A percentile compares a stretch with the other conserved stretches of the same genome.
These are phyloP conservation scores for Phoxinus dragarum DNA, from an alignment of 2,797 vertebrate species.

Conservation along the genomic window DNA sequence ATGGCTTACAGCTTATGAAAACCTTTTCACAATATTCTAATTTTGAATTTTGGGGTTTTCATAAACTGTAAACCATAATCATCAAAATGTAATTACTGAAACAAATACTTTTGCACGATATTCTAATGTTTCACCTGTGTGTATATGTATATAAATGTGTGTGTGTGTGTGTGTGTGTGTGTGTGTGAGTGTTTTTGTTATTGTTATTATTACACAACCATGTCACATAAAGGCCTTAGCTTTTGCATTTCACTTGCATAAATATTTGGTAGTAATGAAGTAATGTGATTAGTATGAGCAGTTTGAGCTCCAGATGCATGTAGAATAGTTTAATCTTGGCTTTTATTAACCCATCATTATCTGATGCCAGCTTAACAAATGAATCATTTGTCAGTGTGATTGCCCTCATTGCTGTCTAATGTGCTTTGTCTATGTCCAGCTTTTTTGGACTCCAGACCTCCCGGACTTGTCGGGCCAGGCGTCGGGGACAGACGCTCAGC, in stretches of 20 bases:
- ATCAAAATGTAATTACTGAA: too few species aligned
- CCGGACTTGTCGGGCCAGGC: constrained; percentile 76
- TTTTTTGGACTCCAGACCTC: constrained; percentile 87
- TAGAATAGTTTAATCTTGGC: neutral
- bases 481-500: constrained; percentile 71
- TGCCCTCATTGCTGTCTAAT: constrained; percentile 73
- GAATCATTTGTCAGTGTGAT: constrained; percentile 70
- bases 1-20: too few species aligned
- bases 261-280: too few species aligned
- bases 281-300: neutral
- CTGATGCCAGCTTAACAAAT: constrained; percentile 68
- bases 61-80: too few species aligned
- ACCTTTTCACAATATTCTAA: too few species aligned
- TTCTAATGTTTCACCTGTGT: too few species aligned
- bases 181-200: neutral
- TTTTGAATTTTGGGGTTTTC: too few species aligned
- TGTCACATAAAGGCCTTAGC: neutral
- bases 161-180: neutral
- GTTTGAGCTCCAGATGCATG: neutral
- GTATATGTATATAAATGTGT: neutral
- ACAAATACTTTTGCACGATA: too few species aligned
- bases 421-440: constrained; percentile 72
- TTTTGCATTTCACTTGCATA: neutral
- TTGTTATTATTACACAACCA: neutral
- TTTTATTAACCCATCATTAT: constrained; percentile 5